phyloP scores from a whole-genome alignment of 2,888 invertebrate genomes.

The Tipula confusa region DNA sequence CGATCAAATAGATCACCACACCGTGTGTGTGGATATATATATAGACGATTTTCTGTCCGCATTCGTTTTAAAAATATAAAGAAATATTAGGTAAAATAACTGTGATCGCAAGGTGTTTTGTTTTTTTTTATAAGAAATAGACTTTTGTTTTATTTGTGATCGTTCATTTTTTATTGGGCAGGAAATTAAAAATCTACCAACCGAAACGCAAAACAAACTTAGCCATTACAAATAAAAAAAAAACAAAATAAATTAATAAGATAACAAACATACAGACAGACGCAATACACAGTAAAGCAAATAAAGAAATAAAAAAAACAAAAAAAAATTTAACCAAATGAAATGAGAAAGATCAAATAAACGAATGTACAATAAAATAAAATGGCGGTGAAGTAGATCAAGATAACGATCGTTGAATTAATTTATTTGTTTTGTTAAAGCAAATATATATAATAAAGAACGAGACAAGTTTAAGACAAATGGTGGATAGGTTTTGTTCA shows the following conservation, averaged over 20 bases:
- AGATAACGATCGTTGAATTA: not conserved
- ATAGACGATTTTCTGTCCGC: too few relatives aligned
- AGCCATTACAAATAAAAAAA: not conserved
- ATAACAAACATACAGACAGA: too few relatives aligned
- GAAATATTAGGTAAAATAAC: not conserved
- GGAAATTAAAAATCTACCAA: slow-evolving; percentile 16
- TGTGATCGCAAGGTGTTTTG: not conserved
- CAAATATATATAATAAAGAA: too few relatives aligned
- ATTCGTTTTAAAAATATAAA: not conserved
- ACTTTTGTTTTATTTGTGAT: not conserved
- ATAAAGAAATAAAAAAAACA: slow-evolving; percentile 25
- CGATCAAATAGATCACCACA: not conserved
- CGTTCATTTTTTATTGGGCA: not conserved
- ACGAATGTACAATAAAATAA: not conserved
- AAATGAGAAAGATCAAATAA: slow-evolving; percentile 25
- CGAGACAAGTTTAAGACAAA: too few relatives aligned
- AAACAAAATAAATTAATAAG: slow-evolving; percentile 27
- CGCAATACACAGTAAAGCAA: too few relatives aligned
- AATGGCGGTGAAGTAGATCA: not conserved
- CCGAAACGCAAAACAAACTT: slow-evolving; percentile 3
- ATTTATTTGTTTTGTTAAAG: too few relatives aligned
- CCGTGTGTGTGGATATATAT: not conserved
- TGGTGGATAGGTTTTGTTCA: too few relatives aligned
- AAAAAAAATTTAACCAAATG: not conserved
- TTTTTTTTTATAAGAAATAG: not conserved